Conservation (phyloP, 2,888 invertebrate genomes). For the Limnephilus rhombicus region DNA sequence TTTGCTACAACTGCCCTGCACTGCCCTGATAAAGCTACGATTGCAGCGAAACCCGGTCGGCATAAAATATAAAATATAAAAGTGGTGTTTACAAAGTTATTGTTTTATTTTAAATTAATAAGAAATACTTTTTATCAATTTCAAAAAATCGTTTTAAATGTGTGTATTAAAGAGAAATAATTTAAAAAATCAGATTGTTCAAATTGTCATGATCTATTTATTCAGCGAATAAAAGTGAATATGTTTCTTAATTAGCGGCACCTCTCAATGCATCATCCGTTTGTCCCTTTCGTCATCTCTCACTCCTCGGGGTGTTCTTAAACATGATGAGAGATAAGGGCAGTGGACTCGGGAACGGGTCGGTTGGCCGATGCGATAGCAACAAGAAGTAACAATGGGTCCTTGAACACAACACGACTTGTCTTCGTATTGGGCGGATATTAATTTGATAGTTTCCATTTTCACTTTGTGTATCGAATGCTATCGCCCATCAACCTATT, state of each 20-base stretch:
- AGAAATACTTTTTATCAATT: no score
- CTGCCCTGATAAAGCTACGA: no score
- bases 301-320: constrained; percentile 1
- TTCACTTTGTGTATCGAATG: background rate
- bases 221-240: background rate
- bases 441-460: background rate
- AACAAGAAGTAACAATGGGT: constrained; percentile 6
- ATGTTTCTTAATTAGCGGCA: background rate
- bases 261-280: background rate
- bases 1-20: no score
- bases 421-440: constrained; percentile 8
- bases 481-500: background rate
- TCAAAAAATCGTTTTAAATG: no score
- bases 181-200: no score
- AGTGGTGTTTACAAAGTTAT: no score
- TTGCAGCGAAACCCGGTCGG: no score
- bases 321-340: constrained; percentile 4
- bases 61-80: no score
- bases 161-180: no score
- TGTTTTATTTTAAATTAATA: no score
- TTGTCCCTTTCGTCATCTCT: constrained; percentile 12
- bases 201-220: background rate
- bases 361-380: background rate
- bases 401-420: background rate
- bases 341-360: background rate